These are phyloP conservation scores for Aphaenogaster rudis DNA, from an alignment of 1,140 invertebrate genomes.

Conservation along the genomic window DNA sequence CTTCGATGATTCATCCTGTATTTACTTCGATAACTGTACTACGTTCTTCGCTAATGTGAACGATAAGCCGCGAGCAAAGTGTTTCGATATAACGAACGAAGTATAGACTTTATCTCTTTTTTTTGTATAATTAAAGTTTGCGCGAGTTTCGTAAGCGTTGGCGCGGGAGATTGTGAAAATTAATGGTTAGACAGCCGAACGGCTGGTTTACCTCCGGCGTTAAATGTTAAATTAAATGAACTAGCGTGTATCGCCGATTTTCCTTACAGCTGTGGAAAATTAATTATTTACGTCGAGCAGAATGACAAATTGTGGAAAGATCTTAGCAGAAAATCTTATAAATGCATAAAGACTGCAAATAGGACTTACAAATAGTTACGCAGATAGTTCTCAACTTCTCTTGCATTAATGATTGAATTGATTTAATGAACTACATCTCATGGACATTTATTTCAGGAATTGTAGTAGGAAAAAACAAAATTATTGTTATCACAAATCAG, in stretches of 20 bases:
- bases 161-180: neutral
- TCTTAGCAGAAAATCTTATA: neutral
- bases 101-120: neutral
- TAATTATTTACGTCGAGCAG: neutral
- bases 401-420: no score
- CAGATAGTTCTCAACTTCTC: no score
- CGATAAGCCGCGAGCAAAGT: neutral
- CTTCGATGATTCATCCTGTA: neutral
- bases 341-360: neutral
- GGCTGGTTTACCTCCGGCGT: neutral
- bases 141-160: neutral
- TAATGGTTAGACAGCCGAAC: neutral
- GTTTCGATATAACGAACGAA: neutral
- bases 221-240: neutral
- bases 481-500: no score
- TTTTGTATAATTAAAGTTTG: slow-evolving; percentile 9
- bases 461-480: no score
- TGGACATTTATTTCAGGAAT: no score
- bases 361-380: neutral
- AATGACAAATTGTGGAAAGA: neutral
- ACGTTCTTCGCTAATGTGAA: neutral
- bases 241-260: neutral
- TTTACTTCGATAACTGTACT: neutral
- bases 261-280: neutral
- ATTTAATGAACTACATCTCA: no score